Percentiles rank a stretch among this genome's conserved stretches.
These are phyloP conservation scores for Glaucopsyche alexis DNA, from an alignment of 2,888 invertebrate genomes.

Conservation along the genomic window DNA sequence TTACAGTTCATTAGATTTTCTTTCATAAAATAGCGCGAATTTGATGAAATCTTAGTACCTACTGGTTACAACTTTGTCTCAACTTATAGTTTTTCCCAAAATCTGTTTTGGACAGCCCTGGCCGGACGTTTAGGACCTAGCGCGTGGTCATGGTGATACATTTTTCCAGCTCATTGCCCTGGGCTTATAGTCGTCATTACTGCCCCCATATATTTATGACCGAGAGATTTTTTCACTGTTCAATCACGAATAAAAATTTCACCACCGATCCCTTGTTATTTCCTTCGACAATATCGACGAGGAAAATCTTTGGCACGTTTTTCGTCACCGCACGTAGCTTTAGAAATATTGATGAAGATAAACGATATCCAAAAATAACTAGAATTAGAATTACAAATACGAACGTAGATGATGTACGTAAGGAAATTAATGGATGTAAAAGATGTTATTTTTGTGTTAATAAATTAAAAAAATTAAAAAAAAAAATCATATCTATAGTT, in stretches of 20 bases:
- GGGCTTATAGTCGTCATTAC: conserved; percentile 71
- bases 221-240: conserved; percentile 61
- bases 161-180: conserved; percentile 70
- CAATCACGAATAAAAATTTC: conserved; percentile 51
- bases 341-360: background rate
- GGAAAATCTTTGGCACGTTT: background rate
- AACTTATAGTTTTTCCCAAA: background rate
- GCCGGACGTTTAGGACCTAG: conserved; percentile 42
- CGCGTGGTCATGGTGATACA: conserved; percentile 56
- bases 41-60: too few species aligned
- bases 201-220: conserved; percentile 66
- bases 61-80: background rate
- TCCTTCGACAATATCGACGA: conserved; percentile 1
- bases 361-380: too few species aligned
- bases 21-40: too few species aligned
- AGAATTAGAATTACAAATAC: too few species aligned
- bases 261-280: conserved; percentile 23
- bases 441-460: too few species aligned
- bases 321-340: background rate
- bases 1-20: too few species aligned
- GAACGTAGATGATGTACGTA: too few species aligned
- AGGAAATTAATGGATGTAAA: too few species aligned
- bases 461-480: too few species aligned
- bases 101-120: conserved; percentile 2
- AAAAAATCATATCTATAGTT: background rate